Percentiles rank a stretch among this genome's conserved stretches.
Conservation (phyloP, 2,888 invertebrate species). For the Pantelozetes paolii region DNA sequence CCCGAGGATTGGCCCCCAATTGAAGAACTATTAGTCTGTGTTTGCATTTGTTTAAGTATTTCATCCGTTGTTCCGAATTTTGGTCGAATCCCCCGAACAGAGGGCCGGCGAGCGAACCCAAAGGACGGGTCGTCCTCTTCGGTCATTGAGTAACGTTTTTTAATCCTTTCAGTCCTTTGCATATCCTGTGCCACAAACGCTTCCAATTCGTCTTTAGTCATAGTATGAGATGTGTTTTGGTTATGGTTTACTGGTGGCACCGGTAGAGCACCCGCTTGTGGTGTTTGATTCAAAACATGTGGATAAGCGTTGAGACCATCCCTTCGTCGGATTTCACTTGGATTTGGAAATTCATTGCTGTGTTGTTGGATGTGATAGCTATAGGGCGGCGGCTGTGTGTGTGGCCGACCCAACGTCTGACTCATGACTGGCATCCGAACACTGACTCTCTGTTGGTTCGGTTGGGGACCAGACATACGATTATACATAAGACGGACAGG, state of each 20-base stretch:
- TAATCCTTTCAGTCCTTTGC: constrained; percentile 46
- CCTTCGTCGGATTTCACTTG: constrained; percentile 44
- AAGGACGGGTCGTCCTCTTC: constrained; percentile 48
- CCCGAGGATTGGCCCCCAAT: constrained; percentile 25
- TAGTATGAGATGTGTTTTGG: neutral
- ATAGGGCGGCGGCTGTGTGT: constrained; percentile 31
- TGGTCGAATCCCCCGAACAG: constrained; percentile 48
- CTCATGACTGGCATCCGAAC: neutral
- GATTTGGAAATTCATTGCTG: constrained; percentile 41
- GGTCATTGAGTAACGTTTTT: constrained; percentile 48
- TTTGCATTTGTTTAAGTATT: constrained; percentile 46
- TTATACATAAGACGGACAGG: constrained; percentile 1
- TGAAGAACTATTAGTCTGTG: constrained; percentile 32
- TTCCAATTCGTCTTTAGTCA: constrained; percentile 46
- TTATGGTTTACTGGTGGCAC: constrained; percentile 25
- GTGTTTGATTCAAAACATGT: constrained; percentile 37
- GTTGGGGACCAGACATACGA: neutral
- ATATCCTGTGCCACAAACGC: constrained; percentile 47
- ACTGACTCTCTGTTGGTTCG: neutral
- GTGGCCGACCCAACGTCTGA: constrained; percentile 9
- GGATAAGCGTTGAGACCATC: constrained; percentile 45
- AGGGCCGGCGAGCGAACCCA: constrained; percentile 48
- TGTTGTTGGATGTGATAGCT: constrained; percentile 37
- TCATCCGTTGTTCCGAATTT: constrained; percentile 46
- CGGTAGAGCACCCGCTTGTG: neutral